phyloP scores from a whole-genome alignment of 2,888 invertebrate genomes.

The Prosapia bicincta region DNA sequence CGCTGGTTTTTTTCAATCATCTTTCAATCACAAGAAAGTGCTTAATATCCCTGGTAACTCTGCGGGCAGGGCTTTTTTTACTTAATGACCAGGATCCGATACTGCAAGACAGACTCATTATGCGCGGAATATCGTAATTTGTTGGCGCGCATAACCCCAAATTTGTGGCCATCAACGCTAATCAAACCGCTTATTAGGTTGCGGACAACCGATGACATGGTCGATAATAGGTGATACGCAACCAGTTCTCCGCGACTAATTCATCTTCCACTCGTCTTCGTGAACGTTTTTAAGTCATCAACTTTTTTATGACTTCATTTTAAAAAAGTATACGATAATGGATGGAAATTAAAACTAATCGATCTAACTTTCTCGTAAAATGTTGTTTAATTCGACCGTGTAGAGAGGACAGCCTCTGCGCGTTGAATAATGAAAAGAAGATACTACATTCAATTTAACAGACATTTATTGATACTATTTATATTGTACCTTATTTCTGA shows the following conservation, averaged over 20 bases:
- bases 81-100: not conserved
- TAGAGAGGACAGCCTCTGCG: too few species aligned
- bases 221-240: conserved; percentile 24
- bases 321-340: not conserved
- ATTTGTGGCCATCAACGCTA: conserved; percentile 24
- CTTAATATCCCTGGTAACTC: not conserved
- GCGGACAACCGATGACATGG: conserved; percentile 25
- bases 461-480: too few species aligned
- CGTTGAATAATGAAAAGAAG: too few species aligned
- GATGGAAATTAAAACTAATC: not conserved
- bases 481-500: too few species aligned
- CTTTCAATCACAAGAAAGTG: too few species aligned
- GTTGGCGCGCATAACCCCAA: conserved; percentile 23
- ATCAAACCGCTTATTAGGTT: conserved; percentile 26
- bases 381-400: not conserved
- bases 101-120: conserved; percentile 23
- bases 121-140: conserved; percentile 28
- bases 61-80: not conserved
- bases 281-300: not conserved
- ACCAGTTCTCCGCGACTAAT: not conserved
- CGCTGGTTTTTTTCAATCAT: too few species aligned
- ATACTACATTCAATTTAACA: too few species aligned
- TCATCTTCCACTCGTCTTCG: not conserved
- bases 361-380: not conserved
- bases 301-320: conserved; percentile 2